phyloP scores from a whole-genome alignment of 2,888 invertebrate species.

The Busseola fusca region DNA sequence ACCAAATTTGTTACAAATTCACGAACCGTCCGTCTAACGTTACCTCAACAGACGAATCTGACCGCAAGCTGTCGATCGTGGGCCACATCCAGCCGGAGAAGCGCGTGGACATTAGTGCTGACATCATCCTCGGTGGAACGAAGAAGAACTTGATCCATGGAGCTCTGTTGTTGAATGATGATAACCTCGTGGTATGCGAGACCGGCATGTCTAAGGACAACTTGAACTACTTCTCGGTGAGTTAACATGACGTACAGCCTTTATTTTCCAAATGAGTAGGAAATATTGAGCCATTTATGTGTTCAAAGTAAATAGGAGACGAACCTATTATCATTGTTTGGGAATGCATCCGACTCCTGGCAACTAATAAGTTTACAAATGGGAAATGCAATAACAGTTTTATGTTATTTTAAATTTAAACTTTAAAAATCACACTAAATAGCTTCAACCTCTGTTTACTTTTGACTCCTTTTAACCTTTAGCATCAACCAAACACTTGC shows the following conservation, averaged over 20 bases:
- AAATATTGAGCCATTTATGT: background rate
- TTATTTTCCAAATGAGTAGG: background rate
- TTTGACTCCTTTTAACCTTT: background rate
- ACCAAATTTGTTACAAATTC: background rate
- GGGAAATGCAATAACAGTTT: background rate
- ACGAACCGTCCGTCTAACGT: background rate
- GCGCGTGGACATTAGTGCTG: constrained; percentile 89
- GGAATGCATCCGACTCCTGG: background rate
- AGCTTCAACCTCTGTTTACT: background rate
- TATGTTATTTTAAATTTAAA: background rate
- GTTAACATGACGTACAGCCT: constrained; percentile 57
- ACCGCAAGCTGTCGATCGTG: constrained; percentile 87
- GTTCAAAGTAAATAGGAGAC: background rate
- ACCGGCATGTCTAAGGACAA: constrained; percentile 90
- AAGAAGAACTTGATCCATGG: constrained; percentile 89
- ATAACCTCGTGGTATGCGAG: constrained; percentile 90
- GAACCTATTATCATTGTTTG: background rate
- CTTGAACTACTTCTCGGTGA: constrained; percentile 88
- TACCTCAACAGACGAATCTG: constrained; percentile 75
- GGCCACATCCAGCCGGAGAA: constrained; percentile 90
- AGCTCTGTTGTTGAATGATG: constrained; percentile 88
- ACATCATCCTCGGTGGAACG: constrained; percentile 85
- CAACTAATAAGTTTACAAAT: background rate
- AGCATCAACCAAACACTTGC: background rate
- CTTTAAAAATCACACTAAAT: background rate